Evolutionary conservation across 2,797 vertebrate genomes (phyloP).

Genomic region (Xiphorhynchus erythropygius): DNA sequence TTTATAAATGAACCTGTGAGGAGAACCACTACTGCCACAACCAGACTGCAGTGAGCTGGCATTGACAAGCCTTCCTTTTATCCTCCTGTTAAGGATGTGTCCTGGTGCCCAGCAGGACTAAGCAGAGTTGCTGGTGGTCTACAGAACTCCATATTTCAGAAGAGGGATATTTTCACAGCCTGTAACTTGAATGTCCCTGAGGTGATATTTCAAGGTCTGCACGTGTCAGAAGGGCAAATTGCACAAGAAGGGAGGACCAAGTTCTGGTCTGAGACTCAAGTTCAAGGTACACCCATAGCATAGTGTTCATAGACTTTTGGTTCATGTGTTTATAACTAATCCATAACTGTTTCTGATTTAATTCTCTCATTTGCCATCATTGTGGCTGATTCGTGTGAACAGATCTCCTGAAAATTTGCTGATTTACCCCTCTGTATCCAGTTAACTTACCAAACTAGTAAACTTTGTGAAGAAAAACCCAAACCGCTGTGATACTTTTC

Average conservation of each 20-base stretch:
- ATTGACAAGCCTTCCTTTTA: background rate
- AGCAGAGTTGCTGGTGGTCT: background rate
- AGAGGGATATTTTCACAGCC: background rate
- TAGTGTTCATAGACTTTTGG: background rate
- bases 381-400: background rate
- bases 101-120: background rate
- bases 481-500: background rate
- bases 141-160: background rate
- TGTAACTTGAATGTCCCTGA: background rate
- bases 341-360: background rate
- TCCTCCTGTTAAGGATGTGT: background rate
- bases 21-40: background rate
- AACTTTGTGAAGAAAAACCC: background rate
- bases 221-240: background rate
- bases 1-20: background rate
- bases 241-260: background rate
- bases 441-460: background rate
- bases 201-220: background rate
- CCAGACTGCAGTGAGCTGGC: background rate
- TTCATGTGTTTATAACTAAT: background rate
- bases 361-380: background rate
- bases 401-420: background rate
- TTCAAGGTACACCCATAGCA: background rate
- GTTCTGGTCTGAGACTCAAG: background rate
- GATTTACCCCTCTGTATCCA: background rate